Base-by-base conservation (phyloP, 37 sponge, comb jelly and placozoan species). In the Amphimedon queenslandica region DNA sequence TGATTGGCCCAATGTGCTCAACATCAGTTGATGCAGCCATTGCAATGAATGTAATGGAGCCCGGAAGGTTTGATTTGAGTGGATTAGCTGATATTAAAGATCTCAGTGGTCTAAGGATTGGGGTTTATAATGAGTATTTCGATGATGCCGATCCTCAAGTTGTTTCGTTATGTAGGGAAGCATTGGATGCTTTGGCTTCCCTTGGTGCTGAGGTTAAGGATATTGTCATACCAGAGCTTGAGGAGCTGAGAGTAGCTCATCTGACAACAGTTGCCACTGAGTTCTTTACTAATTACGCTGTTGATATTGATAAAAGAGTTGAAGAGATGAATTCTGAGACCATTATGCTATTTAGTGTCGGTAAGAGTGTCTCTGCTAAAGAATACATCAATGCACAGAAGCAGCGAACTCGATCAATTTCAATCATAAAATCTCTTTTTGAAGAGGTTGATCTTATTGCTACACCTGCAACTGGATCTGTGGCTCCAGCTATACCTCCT, bases 1-100 rank as follows among this genome's bases (percentile, higher is more conserved):
- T 25, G 21, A 24, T 61, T 70, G 95, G 95, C 30, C 85, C 88
- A 18, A 71, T 89, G 27, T 67, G 79, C 34, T 78, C 72, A 23
- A 67, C 77, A 13, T 80, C 85, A 8, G 76, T 76, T 10, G 96
- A 96, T 67, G 76, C 82, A 13, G 82, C 90, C 58, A 51, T 82
- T 28, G 40, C 77, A 13, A 47, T 76, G 55, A 77, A 83, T 43
- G 63, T 83, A 64, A 70, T 83, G 34, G n/a, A n/a, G n/a, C n/a
- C n/a, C n/a, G n/a, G n/a, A n/a, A n/a, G n/a, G n/a, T n/a, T n/a
- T n/a, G n/a, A n/a, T n/a, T n/a, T n/a, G n/a, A n/a, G n/a, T n/a
- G n/a, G n/a, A 53, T 53, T 53, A 21, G 56, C 56, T 53, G 56
- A n/a, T n/a, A n/a, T n/a, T n/a, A n/a, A n/a, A n/a, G n/a, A n/a